Base-by-base conservation (phyloP, 2,113 vertebrate species). In the Scytalopus superciliaris region DNA sequence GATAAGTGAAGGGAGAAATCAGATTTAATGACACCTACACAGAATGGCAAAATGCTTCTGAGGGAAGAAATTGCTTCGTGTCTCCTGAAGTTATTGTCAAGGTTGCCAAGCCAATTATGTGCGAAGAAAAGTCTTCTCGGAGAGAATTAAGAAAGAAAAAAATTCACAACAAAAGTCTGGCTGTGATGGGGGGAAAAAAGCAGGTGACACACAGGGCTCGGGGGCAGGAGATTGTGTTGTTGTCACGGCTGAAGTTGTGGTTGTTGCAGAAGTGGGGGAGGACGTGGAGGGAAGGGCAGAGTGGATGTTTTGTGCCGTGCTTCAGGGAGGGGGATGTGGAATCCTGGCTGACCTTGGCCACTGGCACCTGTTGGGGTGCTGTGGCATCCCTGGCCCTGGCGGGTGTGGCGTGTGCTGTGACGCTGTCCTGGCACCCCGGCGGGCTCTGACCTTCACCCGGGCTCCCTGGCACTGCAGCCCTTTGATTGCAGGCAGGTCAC, bases 1-100 rank as follows among this genome's bases (percentile, higher is more conserved):
- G 78, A 14, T 87, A 63, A 82, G 47, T 33, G 66, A 92, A 91
- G 53, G 63, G 59, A 85, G 45, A 85, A 37, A 95, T 90, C 77
- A 93, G 93, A 86, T 86, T 81, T 86, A 87, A 33, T 33, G 70
- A 88, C 66, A 94, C 87, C 85, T 93, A 75, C 84, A 89, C 53
- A 72, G 90, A 35, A 93, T 66, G 77, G 93, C 84, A 94, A 25
- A 92, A 94, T 22, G 72, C 60, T 92, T 25, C 24, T 82, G 52
- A 90, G 85, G 70, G 78, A 47, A 84, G 82, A 74, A 81, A 67
- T 28, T 49, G 59, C 81, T 84, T 84, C 23, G 13, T 59, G 83
- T 40, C 73, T 94, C 74, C 91, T 64, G 19, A 42, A 86, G 77
- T 62, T 56, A 89, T 74, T 91, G 77, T 89, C 66, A 95, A 21